Base-by-base conservation (phyloP, 2,113 vertebrate genomes). In the Pontoporia blainvillei region DNA sequence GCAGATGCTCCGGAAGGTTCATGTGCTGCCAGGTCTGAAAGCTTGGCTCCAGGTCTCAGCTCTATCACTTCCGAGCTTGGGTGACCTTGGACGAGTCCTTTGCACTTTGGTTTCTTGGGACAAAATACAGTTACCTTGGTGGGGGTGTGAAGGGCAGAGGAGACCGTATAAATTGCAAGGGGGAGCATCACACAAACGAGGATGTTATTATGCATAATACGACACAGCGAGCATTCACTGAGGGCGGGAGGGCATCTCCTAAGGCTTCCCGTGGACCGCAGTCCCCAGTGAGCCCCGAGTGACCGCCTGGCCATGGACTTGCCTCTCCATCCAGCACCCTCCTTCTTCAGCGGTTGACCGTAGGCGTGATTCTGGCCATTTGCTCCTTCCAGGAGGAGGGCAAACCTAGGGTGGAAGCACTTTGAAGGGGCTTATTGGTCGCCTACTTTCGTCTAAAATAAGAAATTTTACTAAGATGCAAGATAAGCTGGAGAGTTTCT, bases 211-310 rank as follows among this genome's bases (percentile, higher is more conserved):
- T 84, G 84, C 71, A 27, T 41, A 23, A 41, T 15, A 18, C 20
- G 6, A 18, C 23, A 7, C 36, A 20, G 20, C 6, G 6, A 71
- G 44, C 7, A 0, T 13, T 67, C 66, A 27, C 0, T 8, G 18
- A 76, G n/a, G 71, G n/a, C 39, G 39, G 29, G 11, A 20, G 62
- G 44, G 46, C 41, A 11, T 85, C 72, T 52, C 27, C 73, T 9
- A 18, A 6, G 59, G n/a, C 23, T 81, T 25, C 49, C 41, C 3
- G 6, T 3, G 34, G 44, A 44, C 29, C 7, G 59, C 64, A 12
- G 34, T 15, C 27, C 31, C 62, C 8, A 8, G 3, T 2, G 36
- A 64, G 20, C 44, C 66, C 39, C 5, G 0, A 6, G 44, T 9
- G 7, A 31, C 3, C 31, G n/a, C 29, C 34, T 10, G 5, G 2